Conservation (phyloP, 2,797 vertebrate species). For the Cuculus canorus region DNA sequence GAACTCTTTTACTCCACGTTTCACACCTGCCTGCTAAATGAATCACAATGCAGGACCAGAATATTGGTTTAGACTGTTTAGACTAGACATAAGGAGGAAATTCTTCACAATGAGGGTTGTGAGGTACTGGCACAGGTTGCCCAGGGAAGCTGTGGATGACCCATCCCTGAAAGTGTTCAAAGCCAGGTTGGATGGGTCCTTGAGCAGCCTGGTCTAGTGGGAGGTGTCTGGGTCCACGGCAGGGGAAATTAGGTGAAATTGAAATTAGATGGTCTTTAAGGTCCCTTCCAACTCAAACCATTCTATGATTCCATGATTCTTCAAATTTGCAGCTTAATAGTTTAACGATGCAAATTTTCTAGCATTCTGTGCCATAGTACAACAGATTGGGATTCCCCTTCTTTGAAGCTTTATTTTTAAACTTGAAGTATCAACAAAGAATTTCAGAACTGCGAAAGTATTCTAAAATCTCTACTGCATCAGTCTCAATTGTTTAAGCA, state of each 20-base stretch:
- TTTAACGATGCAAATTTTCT: not conserved
- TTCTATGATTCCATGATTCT: too few relatives aligned
- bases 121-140: too few relatives aligned
- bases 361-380: not conserved
- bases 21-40: not conserved
- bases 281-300: too few relatives aligned
- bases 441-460: not conserved
- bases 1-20: not conserved
- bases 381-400: not conserved
- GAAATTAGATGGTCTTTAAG: too few relatives aligned
- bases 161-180: too few relatives aligned
- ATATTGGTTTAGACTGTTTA: not conserved
- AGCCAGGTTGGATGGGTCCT: too few relatives aligned
- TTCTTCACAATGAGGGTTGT: too few relatives aligned
- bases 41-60: not conserved
- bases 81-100: too few relatives aligned
- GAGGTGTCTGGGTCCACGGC: too few relatives aligned
- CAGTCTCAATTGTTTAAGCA: not conserved
- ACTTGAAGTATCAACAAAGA: not conserved
- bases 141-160: too few relatives aligned
- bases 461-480: not conserved
- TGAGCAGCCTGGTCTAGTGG: too few relatives aligned
- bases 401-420: not conserved
- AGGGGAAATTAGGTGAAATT: too few relatives aligned
- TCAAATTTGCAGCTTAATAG: not conserved